Evolutionary conservation across 2,113 vertebrate species (phyloP).

Genomic region (western clawed frog (Xenopus tropicalis)): UCB_Xtro_10.0 CM004448.2:56985001-56985500

Average conservation of each 20-base stretch:
- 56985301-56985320: neutral
- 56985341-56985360: too few species aligned
- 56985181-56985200: conserved; percentile 22
- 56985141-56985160: conserved; percentile 18
- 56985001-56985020: neutral
- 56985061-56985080: conserved; percentile 18
- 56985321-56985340: neutral
- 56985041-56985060: conserved; percentile 1
- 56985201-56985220: conserved; percentile 15
- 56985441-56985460: too few species aligned
- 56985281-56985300: neutral
- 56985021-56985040: neutral
- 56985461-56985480: too few species aligned
- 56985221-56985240: neutral
- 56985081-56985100: conserved; percentile 5
- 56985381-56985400: too few species aligned
- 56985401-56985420: too few species aligned
- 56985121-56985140: conserved; percentile 12
- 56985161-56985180: conserved; percentile 4
- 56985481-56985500: too few species aligned
- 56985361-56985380: too few species aligned
- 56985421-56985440: too few species aligned
- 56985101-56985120: conserved; percentile 29
- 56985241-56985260: neutral
- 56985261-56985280: neutral